Evolutionary conservation across 2,888 invertebrate species (phyloP), one percentile per base, ranked within the genome.

Genomic region (Drosophila paranaensis): DNA sequence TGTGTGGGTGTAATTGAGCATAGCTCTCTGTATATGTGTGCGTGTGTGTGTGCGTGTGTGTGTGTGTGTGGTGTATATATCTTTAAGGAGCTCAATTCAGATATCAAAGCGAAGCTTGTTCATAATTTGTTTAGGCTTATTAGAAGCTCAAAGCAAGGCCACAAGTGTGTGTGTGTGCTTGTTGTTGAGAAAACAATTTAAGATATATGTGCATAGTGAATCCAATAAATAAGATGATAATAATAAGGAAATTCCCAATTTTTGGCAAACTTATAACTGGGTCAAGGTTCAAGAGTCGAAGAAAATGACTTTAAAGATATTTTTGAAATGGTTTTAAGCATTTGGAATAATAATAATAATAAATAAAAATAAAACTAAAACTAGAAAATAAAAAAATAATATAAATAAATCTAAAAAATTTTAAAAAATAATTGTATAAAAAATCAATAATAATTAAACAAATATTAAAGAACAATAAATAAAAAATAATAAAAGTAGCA

Each of bases 101-200:
- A 51, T 43, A 53, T 43, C 39, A 58, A 61, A 65, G 27, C 42
- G 13, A 1, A 33, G 25, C 56, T 43, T 53, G 35, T 60, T 56
- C 55, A 56, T 56, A 56, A 56, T 56, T 60, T 66, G 9, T n/a
- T 48, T 5, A 40, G 63, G 13, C 53, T 53, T 60, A 56, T 73
- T 63, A 56, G 45, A 46, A 16, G 39, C 33, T 55, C 25, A 11
- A 16, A 37, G 42, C 45, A 56, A 56, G 68, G 40, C 14, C 33
- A 42, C 14, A 35, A 55, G 60, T 25, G 25, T 11, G 9, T 11
- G 25, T 11, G 9, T 11, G 6, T 20, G 51, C 16, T 0, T 33
- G 6, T 20, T 13, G 35, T 20, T 50, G 35, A 13, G 13, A 51
- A 13, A 51, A 3, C 3, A 20, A 51, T 35, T 51, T 40, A 27